Base-by-base conservation (phyloP, 2,888 invertebrate species). In the Parascotia fuliginaria region DNA sequence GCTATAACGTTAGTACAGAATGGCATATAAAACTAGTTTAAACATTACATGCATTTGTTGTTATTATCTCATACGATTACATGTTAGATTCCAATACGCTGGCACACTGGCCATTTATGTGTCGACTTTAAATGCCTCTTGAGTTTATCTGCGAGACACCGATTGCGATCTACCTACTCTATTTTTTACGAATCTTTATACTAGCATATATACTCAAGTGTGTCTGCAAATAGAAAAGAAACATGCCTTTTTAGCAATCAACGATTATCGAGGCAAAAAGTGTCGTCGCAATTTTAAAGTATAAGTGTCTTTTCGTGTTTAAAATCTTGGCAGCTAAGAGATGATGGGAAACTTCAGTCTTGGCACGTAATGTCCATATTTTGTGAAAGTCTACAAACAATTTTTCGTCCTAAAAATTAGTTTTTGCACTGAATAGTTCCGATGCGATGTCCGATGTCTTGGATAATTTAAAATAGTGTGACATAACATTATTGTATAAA, bases 41-140 rank as follows among this genome's bases (percentile, higher is more conserved):
- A 24, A 24, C 69, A 73, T 68, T 63, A 60, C 65, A 65, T 56
- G 52, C 59, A 64, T 53, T 55, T 56, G 49, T 32, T 47, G 51
- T 72, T 72, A 39, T 52, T 39, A 80, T 78, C 75, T 67, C 24
- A 36, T 36, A 44, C 37, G 68, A 73, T 77, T 64, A 81, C 77
- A 56, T 54, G 41, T 61, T 44, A 56, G 65, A 71, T 67, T 70
- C 51, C 53, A 46, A 62, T 56, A 63, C 57, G 65, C 47, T 53
- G 69, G 63, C 60, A 55, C 50, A 57, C 59, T 57, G 48, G 51
- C 47, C 73, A 70, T 71, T 74, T 70, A 63, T 48, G 65, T 48
- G 68, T 50, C 65, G 55, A 53, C 60, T 56, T 49, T 53, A 67
- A 71, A 70, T 65, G 68, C 60, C 64, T 60, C 65, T 56, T 60